Base-by-base conservation (phyloP, 2,888 invertebrate genomes). In the Malachius bipustulatus region DNA sequence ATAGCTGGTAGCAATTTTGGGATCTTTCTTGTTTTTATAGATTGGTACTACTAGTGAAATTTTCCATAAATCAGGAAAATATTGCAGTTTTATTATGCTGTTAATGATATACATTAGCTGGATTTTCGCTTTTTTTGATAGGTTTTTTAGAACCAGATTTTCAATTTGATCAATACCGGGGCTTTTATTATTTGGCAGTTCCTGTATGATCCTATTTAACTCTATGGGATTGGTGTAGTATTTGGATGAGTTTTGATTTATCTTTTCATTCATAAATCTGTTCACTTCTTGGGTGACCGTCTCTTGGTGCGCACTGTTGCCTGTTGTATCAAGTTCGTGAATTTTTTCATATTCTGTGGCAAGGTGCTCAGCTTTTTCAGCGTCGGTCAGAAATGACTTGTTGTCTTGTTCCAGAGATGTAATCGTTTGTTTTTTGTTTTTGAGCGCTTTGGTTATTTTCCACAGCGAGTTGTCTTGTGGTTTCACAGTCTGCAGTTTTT, bases 71-170 rank as follows among this genome's bases (percentile, higher is more conserved):
- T n/a, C n/a, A n/a, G n/a, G n/a, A n/a, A n/a, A n/a, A n/a, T n/a
- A n/a, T n/a, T n/a, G n/a, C n/a, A n/a, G 27, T 35, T 29, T 44
- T 1, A 50, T n/a, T 2, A 42, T 39, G 1, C 38, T 34, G 15
- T 47, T 49, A 3, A 44, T 41, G 4, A 50, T 47, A 24, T 47
- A 37, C 0, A 35, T 47, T 4, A 50, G 13, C 38, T 48, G 47
- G 0, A 47, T 44, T 12, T 47, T 33, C 11, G 45, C 41, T 37
- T 50, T 41, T 51, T 26, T 37, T 2, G 44, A 41, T 4, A 53
- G 34, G 9, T 52, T 44, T 42, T 52, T 47, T 10, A 47, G 26
- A 4, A 43, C 8, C 12, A 19, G 38, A 19, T 41, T 42, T n/a
- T 32, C 24, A 2, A 45, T 38, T 2, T 34, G 29, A 19, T 45